A percentile compares a stretch with the other conserved stretches of the same genome.
phyloP scores from a whole-genome alignment of 2,797 vertebrate species.

The Geotrypetes seraphini region DNA sequence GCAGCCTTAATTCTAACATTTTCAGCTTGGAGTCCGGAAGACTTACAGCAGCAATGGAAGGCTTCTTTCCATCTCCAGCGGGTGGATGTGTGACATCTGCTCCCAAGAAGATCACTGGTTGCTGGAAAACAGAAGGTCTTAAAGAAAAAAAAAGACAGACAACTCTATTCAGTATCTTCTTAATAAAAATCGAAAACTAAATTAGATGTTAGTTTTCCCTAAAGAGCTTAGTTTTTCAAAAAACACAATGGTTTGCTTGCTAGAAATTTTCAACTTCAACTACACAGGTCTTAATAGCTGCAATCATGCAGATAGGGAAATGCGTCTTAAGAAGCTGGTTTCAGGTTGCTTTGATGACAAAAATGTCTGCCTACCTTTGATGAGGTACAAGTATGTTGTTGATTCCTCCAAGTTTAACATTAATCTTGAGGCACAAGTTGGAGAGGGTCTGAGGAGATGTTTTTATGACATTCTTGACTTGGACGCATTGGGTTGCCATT shows the following conservation, averaged over 20 bases:
- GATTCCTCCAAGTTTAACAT: conserved; percentile 70
- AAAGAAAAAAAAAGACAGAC: conserved; percentile 38
- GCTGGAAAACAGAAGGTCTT: conserved; percentile 92
- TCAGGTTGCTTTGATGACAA: not conserved
- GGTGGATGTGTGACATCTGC: conserved; percentile 96
- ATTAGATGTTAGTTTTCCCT: too few relatives aligned
- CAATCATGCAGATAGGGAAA: not conserved
- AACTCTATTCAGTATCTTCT: too few relatives aligned
- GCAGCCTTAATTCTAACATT: too few relatives aligned
- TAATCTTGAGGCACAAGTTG: conserved; percentile 75
- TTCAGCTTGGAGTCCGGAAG: too few relatives aligned
- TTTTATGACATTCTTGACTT: conserved; percentile 74
- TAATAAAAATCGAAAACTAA: too few relatives aligned
- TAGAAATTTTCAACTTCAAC: too few relatives aligned
- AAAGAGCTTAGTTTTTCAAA: too few relatives aligned
- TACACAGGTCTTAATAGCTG: too few relatives aligned
- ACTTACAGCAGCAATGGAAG: conserved; percentile 93
- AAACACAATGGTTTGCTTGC: too few relatives aligned
- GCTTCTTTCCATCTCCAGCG: conserved; percentile 95
- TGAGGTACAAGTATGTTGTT: conserved; percentile 76
- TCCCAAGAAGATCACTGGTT: conserved; percentile 97
- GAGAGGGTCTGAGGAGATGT: conserved; percentile 72
- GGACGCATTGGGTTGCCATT: conserved; percentile 71
- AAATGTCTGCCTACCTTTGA: conserved; percentile 52
- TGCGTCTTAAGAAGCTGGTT: too few relatives aligned